Base-by-base conservation (phyloP, 2,113 vertebrate genomes). In the Nerophis ophidion region DNA sequence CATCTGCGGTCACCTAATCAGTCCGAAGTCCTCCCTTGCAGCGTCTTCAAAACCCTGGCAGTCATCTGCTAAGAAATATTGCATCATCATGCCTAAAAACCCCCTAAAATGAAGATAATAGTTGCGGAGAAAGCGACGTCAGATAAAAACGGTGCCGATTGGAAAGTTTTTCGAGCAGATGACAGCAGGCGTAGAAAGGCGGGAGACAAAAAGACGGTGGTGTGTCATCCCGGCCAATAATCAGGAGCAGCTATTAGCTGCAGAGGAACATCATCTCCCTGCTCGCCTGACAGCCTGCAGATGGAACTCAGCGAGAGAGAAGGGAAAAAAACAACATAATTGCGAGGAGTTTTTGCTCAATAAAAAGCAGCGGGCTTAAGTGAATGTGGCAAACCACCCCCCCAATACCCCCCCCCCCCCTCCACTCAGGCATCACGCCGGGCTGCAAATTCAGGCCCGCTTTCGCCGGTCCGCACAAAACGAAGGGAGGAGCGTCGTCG, bases 371-470 rank as follows among this genome's bases (percentile, higher is more conserved):
- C 5, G 10, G 9, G 49, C 69, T 69, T 71, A 67, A 81, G 73
- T 77, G 71, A 81, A 84, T 62, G 75, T 70, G 75, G 78, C 66
- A 81, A 81, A 85, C 66, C 61, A 71, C 66, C 67, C 77, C 66
- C 80, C n/a, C n/a, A n/a, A n/a, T n/a, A n/a, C n/a, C n/a, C 66
- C 67, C 77, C 66, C 80, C 72, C 65, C 66, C 77, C 66, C 79
- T 63, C 56, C 71, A 75, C 70, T 81, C 74, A 60, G 68, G 67
- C 64, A 56, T 76, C 76, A 82, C 38, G 17, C 71, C 53, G 53
- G 72, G 76, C 65, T 58, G 61, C 71, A 82, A 76, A 81, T 84
- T 86, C 81, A 76, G 45, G 55, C 81, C 57, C 67, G 85, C 80
- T 84, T 75, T 66, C 76, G 72, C 45, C 50, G 54, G 74, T 75